Evolutionary conservation across 2,797 vertebrate species (phyloP).

Genomic region (Somateria mollissima): DNA sequence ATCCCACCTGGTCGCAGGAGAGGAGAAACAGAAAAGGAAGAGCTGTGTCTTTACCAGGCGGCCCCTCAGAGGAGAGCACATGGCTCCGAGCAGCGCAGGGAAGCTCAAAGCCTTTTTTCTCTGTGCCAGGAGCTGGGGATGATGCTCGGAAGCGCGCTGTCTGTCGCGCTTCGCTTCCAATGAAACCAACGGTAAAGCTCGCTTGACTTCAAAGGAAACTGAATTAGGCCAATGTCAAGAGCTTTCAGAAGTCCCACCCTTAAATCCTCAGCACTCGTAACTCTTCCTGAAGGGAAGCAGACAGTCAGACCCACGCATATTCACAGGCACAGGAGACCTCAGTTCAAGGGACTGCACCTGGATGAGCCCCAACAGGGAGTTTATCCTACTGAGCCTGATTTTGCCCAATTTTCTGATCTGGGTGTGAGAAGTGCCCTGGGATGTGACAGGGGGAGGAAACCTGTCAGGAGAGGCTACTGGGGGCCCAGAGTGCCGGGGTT

Average conservation of each 20-base stretch:
- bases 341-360: not conserved
- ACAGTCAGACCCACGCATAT: not conserved
- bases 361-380: not conserved
- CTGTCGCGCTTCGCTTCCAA: not conserved
- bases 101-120: not conserved
- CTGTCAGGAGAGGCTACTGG: not conserved
- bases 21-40: not conserved
- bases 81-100: not conserved
- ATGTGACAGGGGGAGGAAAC: not conserved
- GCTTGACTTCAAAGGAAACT: not conserved
- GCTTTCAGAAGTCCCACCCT: conserved; percentile 25
- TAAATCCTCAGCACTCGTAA: not conserved
- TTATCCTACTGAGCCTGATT: not conserved
- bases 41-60: not conserved
- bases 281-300: conserved; percentile 52
- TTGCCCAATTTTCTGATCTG: not conserved
- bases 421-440: not conserved
- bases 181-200: not conserved
- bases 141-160: not conserved
- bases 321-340: not conserved
- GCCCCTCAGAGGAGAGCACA: not conserved
- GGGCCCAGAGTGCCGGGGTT: rapidly evolving
- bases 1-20: rapidly evolving
- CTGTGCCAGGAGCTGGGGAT: not conserved
- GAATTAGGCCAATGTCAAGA: conserved; percentile 25